A percentile compares a stretch with the other conserved stretches of the same genome.
These are phyloP conservation scores for Proisotoma minuta DNA, from an alignment of 2,888 invertebrate species.

Conservation along the genomic window DNA sequence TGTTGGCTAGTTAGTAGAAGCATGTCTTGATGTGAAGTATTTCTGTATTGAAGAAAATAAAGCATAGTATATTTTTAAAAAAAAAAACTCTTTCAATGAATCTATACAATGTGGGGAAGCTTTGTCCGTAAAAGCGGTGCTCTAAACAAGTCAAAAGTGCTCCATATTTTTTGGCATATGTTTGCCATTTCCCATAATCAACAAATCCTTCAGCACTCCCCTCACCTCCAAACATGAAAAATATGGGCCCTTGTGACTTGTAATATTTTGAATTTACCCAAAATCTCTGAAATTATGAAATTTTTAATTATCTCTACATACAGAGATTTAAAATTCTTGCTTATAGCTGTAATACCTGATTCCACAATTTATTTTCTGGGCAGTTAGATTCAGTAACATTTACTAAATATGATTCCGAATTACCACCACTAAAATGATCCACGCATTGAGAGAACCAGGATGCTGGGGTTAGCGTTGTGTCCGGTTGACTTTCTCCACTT, in stretches of 20 bases:
- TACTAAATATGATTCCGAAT: too few relatives aligned
- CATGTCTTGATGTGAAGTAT: not conserved
- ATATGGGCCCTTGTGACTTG: conserved; percentile 19
- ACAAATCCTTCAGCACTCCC: conserved; percentile 22
- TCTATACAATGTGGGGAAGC: conserved; percentile 22
- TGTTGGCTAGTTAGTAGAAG: conserved; percentile 53
- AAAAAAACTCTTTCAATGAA: not conserved
- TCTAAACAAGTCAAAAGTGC: conserved; percentile 20
- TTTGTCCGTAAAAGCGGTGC: conserved; percentile 17
- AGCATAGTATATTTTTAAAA: not conserved
- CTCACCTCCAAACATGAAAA: conserved; percentile 30
- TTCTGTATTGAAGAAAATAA: not conserved
- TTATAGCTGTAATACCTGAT: not conserved
- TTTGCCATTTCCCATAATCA: conserved; percentile 21
- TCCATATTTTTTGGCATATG: conserved; percentile 18
- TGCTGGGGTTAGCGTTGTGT: not conserved
- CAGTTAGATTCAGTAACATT: too few relatives aligned
- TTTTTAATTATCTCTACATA: not conserved
- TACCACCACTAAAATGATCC: not conserved
- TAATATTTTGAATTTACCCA: conserved; percentile 25
- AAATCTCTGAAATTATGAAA: conserved; percentile 13
- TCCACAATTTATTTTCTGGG: not conserved
- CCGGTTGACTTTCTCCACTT: not conserved
- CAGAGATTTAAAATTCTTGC: not conserved
- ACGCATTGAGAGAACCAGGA: not conserved